Conservation (phyloP, 2,797 vertebrate species). For the Pseudocheirus occidentalis region DNA sequence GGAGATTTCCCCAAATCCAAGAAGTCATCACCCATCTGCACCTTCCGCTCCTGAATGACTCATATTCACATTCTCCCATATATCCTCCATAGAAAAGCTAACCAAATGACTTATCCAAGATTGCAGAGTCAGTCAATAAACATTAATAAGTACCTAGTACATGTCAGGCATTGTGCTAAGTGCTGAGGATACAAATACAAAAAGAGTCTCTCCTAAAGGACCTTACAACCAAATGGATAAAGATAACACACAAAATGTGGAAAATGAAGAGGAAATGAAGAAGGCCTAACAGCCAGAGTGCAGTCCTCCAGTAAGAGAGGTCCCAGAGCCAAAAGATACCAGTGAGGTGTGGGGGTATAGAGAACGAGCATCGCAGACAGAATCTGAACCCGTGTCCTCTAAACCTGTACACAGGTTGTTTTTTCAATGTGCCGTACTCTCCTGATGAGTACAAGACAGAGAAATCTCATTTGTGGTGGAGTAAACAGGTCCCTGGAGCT, state of each 20-base stretch:
- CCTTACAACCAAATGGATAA: neutral
- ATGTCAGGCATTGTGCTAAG: neutral
- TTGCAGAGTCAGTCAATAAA: neutral
- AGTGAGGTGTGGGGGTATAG: neutral
- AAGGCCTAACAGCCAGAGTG: neutral
- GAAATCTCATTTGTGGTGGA: neutral
- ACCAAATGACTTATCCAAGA: neutral
- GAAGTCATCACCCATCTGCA: neutral
- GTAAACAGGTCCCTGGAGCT: neutral
- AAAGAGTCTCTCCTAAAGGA: neutral
- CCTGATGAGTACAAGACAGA: neutral
- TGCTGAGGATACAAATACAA: neutral
- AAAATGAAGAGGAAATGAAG: neutral
- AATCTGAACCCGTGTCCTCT: neutral
- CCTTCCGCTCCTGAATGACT: neutral
- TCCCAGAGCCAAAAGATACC: neutral
- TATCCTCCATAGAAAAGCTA: neutral
- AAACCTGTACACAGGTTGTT: neutral
- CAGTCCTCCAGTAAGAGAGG: neutral
- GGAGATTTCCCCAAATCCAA: neutral
- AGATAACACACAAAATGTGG: neutral
- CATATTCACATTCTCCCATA: neutral
- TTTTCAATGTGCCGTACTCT: neutral
- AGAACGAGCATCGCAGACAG: neutral
- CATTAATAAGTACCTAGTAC: neutral